Evolutionary conservation across 2,113 vertebrate genomes (phyloP).

Genomic region (Ciconia boyciana): DNA sequence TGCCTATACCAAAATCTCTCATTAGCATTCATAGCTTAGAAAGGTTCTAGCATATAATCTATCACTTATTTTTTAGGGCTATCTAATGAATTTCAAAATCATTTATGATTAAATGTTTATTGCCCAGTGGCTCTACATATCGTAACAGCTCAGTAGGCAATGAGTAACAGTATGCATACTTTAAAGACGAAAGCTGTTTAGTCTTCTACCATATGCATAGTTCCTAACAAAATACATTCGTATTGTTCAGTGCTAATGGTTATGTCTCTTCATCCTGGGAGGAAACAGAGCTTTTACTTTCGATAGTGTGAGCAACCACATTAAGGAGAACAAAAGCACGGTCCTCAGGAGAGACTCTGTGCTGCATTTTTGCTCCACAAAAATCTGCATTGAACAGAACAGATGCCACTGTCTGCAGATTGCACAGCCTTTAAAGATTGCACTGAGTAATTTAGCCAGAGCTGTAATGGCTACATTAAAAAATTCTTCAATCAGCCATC

Average conservation of each 20-base stretch:
- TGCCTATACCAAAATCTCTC: neutral
- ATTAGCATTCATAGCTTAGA: neutral
- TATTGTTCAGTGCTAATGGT: neutral
- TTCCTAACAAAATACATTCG: neutral
- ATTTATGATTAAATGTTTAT: conserved; percentile 24
- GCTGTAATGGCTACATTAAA: neutral
- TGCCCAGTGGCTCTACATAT: neutral
- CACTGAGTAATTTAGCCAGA: neutral
- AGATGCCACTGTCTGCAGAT: neutral
- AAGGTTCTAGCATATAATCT: neutral
- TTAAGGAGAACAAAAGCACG: neutral
- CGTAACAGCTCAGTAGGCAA: neutral
- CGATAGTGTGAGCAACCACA: neutral
- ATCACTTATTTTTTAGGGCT: neutral
- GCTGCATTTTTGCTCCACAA: conserved; percentile 17
- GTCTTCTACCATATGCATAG: neutral
- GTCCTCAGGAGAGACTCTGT: neutral
- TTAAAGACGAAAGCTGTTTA: neutral
- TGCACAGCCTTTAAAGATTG: neutral
- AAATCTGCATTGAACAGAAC: neutral
- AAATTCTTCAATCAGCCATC: neutral
- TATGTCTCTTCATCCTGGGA: neutral
- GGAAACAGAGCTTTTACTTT: conserved; percentile 25
- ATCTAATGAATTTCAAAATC: conserved; percentile 25
- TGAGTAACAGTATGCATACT: neutral